Evolutionary conservation across 2,888 invertebrate genomes (phyloP).

Genomic region (Lamellibrachia satsuma): DNA sequence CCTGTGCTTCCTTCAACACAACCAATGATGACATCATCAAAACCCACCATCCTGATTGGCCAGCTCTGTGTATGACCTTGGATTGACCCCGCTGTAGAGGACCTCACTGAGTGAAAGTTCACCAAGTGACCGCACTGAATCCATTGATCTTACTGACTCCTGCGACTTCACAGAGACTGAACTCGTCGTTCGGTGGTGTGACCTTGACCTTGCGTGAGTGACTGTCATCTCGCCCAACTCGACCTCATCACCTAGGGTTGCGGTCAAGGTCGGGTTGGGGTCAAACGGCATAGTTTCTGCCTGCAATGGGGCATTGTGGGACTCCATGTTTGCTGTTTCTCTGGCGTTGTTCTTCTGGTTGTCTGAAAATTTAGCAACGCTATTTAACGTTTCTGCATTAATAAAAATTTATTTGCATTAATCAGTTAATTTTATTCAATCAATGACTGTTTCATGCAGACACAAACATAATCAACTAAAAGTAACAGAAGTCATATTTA

Average conservation of each 20-base stretch:
- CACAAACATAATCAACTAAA: background rate
- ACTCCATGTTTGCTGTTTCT: slow-evolving; percentile 7
- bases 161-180: background rate
- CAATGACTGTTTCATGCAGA: background rate
- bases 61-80: background rate
- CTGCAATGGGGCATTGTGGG: background rate
- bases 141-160: background rate
- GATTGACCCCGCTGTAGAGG: slow-evolving; percentile 22
- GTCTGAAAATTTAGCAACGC: background rate
- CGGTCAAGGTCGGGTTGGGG: background rate
- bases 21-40: background rate
- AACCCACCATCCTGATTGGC: slow-evolving; percentile 17
- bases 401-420: background rate
- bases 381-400: background rate
- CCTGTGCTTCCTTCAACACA: background rate
- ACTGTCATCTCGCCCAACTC: slow-evolving; percentile 18
- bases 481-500: background rate
- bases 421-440: background rate
- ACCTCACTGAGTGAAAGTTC: slow-evolving; percentile 24
- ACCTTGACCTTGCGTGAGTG: background rate
- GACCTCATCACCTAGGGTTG: slow-evolving; percentile 20
- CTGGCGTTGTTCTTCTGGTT: slow-evolving; percentile 2
- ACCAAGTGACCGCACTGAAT: slow-evolving; percentile 20
- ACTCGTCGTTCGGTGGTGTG: slow-evolving; percentile 3
- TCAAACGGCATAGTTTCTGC: slow-evolving; percentile 22